A percentile compares a stretch with the other conserved stretches of the same genome.
These are phyloP conservation scores for Okamejei kenojei DNA, from an alignment of 2,797 vertebrate genomes.

Conservation along the genomic window DNA sequence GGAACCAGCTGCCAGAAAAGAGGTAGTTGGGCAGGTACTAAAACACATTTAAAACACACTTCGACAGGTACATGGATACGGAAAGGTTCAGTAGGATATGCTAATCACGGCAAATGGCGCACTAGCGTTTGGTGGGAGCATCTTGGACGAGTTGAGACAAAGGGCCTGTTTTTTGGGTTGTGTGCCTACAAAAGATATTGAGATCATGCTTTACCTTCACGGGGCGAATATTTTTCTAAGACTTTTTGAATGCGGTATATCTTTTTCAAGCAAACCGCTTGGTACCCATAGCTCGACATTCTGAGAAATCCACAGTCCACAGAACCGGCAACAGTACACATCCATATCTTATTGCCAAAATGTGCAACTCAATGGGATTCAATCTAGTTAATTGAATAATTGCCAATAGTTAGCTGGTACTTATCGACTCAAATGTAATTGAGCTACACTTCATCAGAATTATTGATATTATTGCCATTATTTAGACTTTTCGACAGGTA, in stretches of 20 bases:
- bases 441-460: not conserved
- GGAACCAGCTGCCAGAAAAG: too few relatives aligned
- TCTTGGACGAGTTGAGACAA: too few relatives aligned
- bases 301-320: constrained; percentile 62
- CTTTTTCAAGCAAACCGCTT: constrained; percentile 47
- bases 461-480: too few relatives aligned
- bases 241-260: constrained; percentile 49
- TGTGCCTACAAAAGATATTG: not conserved
- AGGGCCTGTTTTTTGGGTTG: too few relatives aligned
- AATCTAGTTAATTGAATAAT: not conserved
- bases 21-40: too few relatives aligned
- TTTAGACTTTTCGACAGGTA: too few relatives aligned
- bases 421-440: not conserved
- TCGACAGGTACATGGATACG: too few relatives aligned
- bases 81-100: too few relatives aligned
- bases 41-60: too few relatives aligned
- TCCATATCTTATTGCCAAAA: not conserved
- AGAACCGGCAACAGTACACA: constrained; percentile 57
- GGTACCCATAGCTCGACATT: constrained; percentile 73
- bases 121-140: too few relatives aligned
- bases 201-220: constrained; percentile 60
- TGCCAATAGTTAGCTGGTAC: not conserved
- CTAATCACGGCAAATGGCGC: too few relatives aligned
- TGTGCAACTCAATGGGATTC: not conserved
- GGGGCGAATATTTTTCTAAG: constrained; percentile 55